Evolutionary conservation across 2,888 invertebrate genomes (phyloP), one percentile per base, ranked within the genome.

Genomic region (Drosophila anomalata): DNA sequence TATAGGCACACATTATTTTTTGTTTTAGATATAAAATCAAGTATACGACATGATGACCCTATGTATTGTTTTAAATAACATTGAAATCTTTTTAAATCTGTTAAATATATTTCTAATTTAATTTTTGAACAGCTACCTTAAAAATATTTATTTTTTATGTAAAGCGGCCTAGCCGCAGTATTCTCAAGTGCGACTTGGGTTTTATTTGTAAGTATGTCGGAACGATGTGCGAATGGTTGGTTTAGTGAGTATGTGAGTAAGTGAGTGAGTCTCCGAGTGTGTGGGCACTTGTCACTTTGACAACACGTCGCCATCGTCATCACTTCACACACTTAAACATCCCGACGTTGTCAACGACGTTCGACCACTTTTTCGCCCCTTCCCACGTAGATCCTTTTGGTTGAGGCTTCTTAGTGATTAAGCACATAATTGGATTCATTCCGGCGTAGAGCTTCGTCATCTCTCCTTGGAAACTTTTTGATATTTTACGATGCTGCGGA

Each of bases 401-500:
- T 39, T 67, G 53, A 39, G 39, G 52, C 56, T 73, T 70, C 73
- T 66, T 68, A 68, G 84, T 87, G 89, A 89, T 89, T 89, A 89
- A 89, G 84, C 86, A 89, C 84, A 89, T 89, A 89, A 89, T 89
- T 89, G 88, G 79, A 87, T 89, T 83, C 86, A 83, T 89, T 81
- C 70, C 79, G 55, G 73, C 68, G 76, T 62, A 82, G 73, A 77
- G 76, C 83, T 75, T 77, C 78, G 71, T 84, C 59, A 69, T 57
- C 66, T 36, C 65, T 53, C 52, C 63, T 58, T 41, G 54, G 68
- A 78, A 83, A 81, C 77, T 83, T 87, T 79, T 65, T 73, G 69
- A 76, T 76, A 71, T 79, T 84, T 87, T 70, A 78, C 78, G 78
- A 77, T 71, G 82, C 75, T 66, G 72, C 65, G 77, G 68, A 62